phyloP scores from a whole-genome alignment of 2,888 invertebrate species.

The Caenorhabditis sp. region DNA sequence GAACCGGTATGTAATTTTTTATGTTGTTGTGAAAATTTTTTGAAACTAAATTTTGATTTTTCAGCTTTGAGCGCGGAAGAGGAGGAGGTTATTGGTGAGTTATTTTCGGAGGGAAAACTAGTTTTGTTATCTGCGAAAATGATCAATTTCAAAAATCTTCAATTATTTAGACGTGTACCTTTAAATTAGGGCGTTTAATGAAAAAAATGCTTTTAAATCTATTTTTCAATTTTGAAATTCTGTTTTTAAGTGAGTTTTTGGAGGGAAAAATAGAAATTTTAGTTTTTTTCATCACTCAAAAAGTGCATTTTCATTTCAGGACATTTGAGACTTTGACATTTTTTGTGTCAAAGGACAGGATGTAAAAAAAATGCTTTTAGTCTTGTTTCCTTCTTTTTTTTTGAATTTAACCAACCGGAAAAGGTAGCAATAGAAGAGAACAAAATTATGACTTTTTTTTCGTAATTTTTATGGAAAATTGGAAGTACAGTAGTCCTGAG shows the following conservation, averaged over 20 bases:
- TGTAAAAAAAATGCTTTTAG: conserved; percentile 10
- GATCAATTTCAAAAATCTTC: no score
- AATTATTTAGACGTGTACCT: no score
- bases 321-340: background rate
- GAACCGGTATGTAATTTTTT: background rate
- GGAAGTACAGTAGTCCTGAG: background rate
- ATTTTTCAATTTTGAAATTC: no score
- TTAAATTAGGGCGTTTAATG: no score
- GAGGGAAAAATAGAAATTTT: no score
- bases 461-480: background rate
- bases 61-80: background rate
- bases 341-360: conserved; percentile 6
- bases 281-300: background rate
- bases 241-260: no score
- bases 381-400: background rate
- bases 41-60: background rate
- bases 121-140: no score
- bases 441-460: background rate
- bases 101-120: no score
- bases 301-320: background rate
- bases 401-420: background rate
- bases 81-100: no score
- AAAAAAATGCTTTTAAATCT: no score
- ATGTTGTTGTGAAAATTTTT: background rate
- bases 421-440: background rate